Evolutionary conservation across 2,113 vertebrate genomes (phyloP).

Genomic region (Corythornis cristatus): DNA sequence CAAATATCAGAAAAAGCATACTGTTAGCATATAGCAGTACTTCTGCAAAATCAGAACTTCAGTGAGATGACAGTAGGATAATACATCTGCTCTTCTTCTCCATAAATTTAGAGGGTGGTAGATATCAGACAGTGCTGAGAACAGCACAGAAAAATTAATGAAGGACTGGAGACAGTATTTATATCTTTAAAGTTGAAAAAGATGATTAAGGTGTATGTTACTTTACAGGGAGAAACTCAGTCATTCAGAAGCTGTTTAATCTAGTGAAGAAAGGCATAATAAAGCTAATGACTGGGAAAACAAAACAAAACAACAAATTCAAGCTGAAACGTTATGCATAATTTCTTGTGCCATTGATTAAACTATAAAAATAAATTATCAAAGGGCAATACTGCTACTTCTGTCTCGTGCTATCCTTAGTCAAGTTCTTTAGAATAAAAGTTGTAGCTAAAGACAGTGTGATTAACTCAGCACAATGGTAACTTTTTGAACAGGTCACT

Average conservation of each 20-base stretch:
- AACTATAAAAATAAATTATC: background rate
- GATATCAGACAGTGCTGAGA: background rate
- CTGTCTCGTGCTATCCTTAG: background rate
- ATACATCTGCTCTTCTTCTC: background rate
- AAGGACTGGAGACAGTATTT: background rate
- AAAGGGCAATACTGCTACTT: background rate
- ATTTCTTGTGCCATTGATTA: background rate
- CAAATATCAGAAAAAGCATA: background rate
- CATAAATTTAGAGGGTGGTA: background rate
- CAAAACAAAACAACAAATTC: background rate
- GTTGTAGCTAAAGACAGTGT: background rate
- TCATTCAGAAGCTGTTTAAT: background rate
- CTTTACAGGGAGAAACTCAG: background rate
- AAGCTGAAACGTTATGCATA: background rate
- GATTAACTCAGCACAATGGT: background rate
- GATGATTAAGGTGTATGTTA: background rate
- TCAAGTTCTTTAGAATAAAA: background rate
- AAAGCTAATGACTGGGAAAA: background rate
- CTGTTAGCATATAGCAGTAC: background rate
- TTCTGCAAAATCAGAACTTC: background rate
- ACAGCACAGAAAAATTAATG: background rate
- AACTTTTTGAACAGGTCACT: background rate
- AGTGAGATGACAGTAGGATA: background rate
- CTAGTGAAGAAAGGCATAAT: background rate
- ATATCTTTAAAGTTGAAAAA: background rate